These are phyloP conservation scores for Varanus salvator DNA, from an alignment of 2,113 vertebrate genomes.

Conservation along the genomic window DNA sequence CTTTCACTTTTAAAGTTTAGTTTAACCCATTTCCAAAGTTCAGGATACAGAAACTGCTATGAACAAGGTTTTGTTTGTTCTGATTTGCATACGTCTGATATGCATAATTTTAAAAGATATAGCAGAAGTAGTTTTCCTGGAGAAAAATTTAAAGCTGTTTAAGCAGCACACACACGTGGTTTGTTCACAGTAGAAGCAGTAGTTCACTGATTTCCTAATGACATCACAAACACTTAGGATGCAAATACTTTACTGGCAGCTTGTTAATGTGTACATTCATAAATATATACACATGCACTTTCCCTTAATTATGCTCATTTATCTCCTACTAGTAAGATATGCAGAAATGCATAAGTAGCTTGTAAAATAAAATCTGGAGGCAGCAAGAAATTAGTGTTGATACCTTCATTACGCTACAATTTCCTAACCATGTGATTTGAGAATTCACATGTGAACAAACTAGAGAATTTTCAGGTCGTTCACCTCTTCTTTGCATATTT, in stretches of 20 bases:
- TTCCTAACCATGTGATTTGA: neutral
- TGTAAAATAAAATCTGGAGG: neutral
- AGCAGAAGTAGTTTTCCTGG: neutral
- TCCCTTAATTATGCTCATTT: slow-evolving; percentile 8
- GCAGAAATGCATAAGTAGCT: neutral
- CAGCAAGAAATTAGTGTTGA: neutral
- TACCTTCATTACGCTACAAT: neutral
- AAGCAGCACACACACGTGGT: neutral
- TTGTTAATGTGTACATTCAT: neutral
- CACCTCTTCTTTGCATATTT: neutral
- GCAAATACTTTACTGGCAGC: neutral
- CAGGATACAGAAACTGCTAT: neutral
- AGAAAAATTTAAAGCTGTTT: neutral
- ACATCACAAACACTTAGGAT: neutral
- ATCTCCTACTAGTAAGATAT: neutral
- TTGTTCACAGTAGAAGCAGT: neutral
- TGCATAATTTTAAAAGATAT: neutral
- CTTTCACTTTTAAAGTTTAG: neutral
- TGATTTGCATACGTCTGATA: neutral
- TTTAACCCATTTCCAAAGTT: neutral
- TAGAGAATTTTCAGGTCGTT: neutral
- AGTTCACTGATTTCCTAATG: neutral
- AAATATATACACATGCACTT: neutral
- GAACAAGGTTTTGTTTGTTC: neutral
- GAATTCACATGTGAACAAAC: neutral